Percentiles rank a stretch among this genome's conserved stretches.
phyloP scores from a whole-genome alignment of 2,113 vertebrate genomes.

The Pelodiscus sinensis region DNA sequence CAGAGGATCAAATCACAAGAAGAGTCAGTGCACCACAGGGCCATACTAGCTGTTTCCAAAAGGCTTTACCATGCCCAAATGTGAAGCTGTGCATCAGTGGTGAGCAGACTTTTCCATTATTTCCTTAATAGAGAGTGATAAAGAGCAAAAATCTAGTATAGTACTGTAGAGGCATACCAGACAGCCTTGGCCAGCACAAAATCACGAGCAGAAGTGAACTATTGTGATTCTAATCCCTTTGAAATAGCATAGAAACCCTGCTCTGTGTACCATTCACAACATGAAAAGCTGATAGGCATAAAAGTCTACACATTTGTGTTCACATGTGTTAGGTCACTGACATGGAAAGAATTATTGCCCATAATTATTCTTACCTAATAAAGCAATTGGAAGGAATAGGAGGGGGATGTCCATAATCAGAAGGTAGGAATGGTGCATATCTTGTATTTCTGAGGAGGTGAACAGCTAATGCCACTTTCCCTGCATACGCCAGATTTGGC shows the following conservation, averaged over 20 bases:
- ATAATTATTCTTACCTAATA: not conserved
- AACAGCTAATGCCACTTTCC: constrained; percentile 34
- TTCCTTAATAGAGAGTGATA: not conserved
- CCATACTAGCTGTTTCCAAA: not conserved
- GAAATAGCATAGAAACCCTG: not conserved
- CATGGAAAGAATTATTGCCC: not conserved
- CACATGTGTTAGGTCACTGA: not conserved
- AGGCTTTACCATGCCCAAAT: not conserved
- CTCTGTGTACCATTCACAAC: rapidly evolving
- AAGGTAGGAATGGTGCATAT: not conserved
- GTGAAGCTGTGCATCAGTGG: not conserved
- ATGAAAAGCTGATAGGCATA: not conserved
- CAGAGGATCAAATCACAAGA: not conserved
- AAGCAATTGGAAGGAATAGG: not conserved
- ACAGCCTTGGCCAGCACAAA: rapidly evolving
- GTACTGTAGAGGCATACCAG: not conserved
- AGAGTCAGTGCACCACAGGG: not conserved
- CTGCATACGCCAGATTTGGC: constrained; percentile 25
- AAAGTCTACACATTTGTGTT: not conserved
- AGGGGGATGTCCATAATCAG: constrained; percentile 4
- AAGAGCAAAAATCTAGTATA: not conserved
- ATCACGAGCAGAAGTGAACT: rapidly evolving
- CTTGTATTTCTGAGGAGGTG: not conserved
- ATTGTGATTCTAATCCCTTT: not conserved
- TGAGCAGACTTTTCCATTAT: not conserved